Evolutionary conservation across 2,797 vertebrate species (phyloP).

Genomic region (Pygocentrus nattereri): DNA sequence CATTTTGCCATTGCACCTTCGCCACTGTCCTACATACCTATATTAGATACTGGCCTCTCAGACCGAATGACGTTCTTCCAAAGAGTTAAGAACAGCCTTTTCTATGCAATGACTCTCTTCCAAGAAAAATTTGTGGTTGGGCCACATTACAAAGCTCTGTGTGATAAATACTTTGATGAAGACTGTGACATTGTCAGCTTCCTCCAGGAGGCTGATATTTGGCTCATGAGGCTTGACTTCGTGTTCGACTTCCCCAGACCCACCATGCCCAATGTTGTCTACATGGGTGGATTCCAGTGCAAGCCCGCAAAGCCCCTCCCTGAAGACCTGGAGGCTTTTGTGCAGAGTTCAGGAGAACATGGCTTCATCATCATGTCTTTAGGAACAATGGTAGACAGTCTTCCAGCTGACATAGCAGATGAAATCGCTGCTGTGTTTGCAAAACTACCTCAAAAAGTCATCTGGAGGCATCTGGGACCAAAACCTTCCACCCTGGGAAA

Average conservation of each 20-base stretch:
- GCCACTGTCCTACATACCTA: conserved; percentile 74
- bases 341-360: conserved; percentile 74
- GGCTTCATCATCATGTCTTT: conserved; percentile 81
- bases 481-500: conserved; percentile 72
- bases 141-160: conserved; percentile 64
- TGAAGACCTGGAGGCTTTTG: conserved; percentile 73
- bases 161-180: conserved; percentile 69
- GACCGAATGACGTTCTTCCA: conserved; percentile 77
- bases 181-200: conserved; percentile 68
- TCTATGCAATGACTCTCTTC: conserved; percentile 55
- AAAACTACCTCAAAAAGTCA: conserved; percentile 79
- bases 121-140: conserved; percentile 64
- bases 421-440: conserved; percentile 72
- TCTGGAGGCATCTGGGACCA: conserved; percentile 74
- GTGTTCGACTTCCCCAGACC: conserved; percentile 82
- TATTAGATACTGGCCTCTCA: conserved; percentile 69
- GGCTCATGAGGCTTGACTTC: conserved; percentile 81
- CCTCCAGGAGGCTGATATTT: conserved; percentile 78
- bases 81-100: conserved; percentile 72
- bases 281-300: conserved; percentile 81
- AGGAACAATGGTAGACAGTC: conserved; percentile 67
- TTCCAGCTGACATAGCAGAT: conserved; percentile 64
- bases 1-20: conserved; percentile 75
- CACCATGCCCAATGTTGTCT: conserved; percentile 80
- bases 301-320: conserved; percentile 72